phyloP scores from a whole-genome alignment of 2,113 vertebrate genomes.

The Cynopterus brachyotis region DNA sequence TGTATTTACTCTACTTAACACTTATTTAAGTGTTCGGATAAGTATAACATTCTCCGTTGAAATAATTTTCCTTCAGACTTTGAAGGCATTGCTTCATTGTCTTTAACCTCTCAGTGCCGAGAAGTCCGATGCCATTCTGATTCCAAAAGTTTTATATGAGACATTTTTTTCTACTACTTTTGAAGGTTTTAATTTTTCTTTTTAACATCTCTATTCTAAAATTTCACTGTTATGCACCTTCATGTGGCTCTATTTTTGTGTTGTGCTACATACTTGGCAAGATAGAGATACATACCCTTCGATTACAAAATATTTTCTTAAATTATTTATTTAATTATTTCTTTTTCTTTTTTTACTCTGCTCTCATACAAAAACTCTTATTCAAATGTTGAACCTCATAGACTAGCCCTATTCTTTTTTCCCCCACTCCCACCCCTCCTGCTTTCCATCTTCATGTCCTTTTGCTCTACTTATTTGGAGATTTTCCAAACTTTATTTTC shows the following conservation, averaged over 20 bases:
- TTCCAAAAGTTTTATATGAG: neutral
- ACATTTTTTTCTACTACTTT: neutral
- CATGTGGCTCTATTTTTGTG: neutral
- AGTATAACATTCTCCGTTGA: neutral
- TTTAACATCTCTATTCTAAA: neutral
- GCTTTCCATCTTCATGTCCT: neutral
- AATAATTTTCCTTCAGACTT: slow-evolving; percentile 22
- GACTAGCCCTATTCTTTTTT: neutral
- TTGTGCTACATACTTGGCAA: neutral
- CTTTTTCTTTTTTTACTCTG: neutral
- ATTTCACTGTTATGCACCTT: neutral
- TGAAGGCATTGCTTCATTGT: neutral
- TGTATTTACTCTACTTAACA: neutral
- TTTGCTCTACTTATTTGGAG: neutral
- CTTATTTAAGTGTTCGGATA: neutral
- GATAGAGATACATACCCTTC: neutral
- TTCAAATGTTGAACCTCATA: neutral
- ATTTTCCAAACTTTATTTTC: neutral
- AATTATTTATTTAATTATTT: slow-evolving; percentile 10
- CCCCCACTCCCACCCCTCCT: neutral
- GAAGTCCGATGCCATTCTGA: neutral
- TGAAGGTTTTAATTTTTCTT: slow-evolving; percentile 17
- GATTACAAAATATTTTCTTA: neutral
- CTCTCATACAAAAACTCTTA: neutral
- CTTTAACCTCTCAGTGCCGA: neutral